These are phyloP conservation scores for Noctua fimbriata DNA, from an alignment of 2,888 invertebrate genomes.

Conservation along the genomic window DNA sequence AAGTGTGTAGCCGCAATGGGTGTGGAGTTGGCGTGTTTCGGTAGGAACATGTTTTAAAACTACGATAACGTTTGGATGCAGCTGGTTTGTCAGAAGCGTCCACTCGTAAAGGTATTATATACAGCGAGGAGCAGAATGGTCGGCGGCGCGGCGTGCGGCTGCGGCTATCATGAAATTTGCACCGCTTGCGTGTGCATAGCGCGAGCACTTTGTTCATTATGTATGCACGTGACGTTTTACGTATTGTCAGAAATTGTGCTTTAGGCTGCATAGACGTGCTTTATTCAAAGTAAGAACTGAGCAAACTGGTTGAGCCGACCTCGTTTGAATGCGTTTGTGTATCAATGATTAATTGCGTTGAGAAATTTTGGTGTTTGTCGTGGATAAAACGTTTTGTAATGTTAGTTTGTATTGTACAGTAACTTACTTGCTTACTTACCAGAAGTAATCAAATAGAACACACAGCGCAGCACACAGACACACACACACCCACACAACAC, in stretches of 20 bases:
- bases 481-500: no score
- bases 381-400: not conserved
- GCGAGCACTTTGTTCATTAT: constrained; percentile 63
- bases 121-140: constrained; percentile 50
- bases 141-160: constrained; percentile 53
- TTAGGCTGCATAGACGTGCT: constrained; percentile 46
- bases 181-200: constrained; percentile 63
- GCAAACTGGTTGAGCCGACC: constrained; percentile 13
- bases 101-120: constrained; percentile 61
- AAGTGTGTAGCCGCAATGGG: constrained; percentile 13
- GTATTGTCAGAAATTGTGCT: constrained; percentile 61
- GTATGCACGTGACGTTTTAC: constrained; percentile 62
- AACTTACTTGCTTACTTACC: not conserved
- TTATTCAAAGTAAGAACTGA: constrained; percentile 38
- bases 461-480: no score
- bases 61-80: constrained; percentile 60
- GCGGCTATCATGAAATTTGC: constrained; percentile 71
- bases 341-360: constrained; percentile 35
- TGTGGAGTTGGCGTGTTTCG: constrained; percentile 33
- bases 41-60: constrained; percentile 48
- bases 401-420: not conserved
- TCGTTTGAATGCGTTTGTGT: constrained; percentile 37
- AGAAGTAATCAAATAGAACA: not conserved
- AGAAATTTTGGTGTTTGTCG: not conserved
- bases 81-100: constrained; percentile 61